These are phyloP conservation scores for Mesembrinibis cayennensis DNA, from an alignment of 2,113 vertebrate species.

Conservation along the genomic window DNA sequence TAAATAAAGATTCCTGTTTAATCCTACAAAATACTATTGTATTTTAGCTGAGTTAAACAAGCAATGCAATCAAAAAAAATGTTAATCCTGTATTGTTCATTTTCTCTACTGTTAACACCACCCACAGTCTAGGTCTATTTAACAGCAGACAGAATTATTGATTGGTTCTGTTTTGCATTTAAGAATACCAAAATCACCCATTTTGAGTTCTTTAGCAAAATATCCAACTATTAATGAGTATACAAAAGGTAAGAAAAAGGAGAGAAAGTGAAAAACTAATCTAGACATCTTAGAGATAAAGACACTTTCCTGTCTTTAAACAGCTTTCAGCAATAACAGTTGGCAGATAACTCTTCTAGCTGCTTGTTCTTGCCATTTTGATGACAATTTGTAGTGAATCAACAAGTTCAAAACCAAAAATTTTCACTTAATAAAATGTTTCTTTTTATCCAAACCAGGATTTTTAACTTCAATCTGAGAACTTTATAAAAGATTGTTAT, in stretches of 20 bases:
- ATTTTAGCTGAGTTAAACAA: constrained; percentile 23
- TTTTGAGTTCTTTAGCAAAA: neutral
- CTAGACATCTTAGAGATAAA: neutral
- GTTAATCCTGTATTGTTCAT: neutral
- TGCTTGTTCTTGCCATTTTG: neutral
- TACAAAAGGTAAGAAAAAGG: neutral
- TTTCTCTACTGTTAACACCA: neutral
- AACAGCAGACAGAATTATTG: constrained; percentile 27
- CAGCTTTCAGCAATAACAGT: neutral
- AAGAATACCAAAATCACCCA: neutral
- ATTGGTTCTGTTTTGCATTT: neutral
- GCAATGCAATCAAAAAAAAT: neutral
- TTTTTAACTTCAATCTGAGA: neutral
- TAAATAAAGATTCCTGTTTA: neutral
- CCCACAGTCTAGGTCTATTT: neutral
- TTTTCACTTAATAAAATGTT: neutral
- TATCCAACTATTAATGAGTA: neutral
- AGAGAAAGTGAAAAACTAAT: neutral
- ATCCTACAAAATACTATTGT: neutral
- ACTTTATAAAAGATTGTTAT: neutral
- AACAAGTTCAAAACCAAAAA: neutral
- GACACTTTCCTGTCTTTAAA: neutral
- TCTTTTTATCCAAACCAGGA: neutral
- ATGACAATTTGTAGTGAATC: neutral
- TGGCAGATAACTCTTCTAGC: neutral